These are phyloP conservation scores for Corythornis madagascariensis DNA, from an alignment of 2,113 vertebrate species.

Conservation along the genomic window DNA sequence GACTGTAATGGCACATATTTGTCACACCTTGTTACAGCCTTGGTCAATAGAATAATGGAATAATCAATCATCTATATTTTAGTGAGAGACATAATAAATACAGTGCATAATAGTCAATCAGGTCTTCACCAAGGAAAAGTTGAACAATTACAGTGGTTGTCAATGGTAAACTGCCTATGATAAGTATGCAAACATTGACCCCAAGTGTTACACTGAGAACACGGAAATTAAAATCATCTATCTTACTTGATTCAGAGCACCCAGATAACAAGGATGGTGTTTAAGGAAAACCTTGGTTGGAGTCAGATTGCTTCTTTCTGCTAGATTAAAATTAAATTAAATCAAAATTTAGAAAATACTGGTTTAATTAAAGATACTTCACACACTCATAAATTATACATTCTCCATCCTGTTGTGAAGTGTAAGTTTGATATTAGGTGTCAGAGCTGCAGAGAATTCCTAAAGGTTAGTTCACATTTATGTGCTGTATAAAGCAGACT, in stretches of 20 bases:
- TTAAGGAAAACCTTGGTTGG: slow-evolving; percentile 45
- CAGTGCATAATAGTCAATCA: slow-evolving; percentile 70
- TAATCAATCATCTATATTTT: slow-evolving; percentile 77
- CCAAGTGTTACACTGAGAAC: slow-evolving; percentile 67
- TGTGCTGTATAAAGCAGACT: not conserved
- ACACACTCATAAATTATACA: slow-evolving; percentile 47
- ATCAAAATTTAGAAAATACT: slow-evolving; percentile 64
- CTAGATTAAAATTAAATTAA: slow-evolving; percentile 67
- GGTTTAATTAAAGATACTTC: slow-evolving; percentile 62
- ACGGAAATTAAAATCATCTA: slow-evolving; percentile 74
- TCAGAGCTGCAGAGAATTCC: slow-evolving; percentile 50
- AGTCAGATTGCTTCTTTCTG: slow-evolving; percentile 54
- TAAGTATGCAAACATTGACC: slow-evolving; percentile 76
- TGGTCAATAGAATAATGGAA: slow-evolving; percentile 75
- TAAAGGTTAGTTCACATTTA: slow-evolving; percentile 47
- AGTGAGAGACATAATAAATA: slow-evolving; percentile 71
- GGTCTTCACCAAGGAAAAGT: slow-evolving; percentile 65
- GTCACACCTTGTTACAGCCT: slow-evolving; percentile 71
- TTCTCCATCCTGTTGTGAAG: not conserved
- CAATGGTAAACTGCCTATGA: slow-evolving; percentile 68
- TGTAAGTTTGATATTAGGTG: slow-evolving; percentile 16
- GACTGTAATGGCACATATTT: slow-evolving; percentile 72
- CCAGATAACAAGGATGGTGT: slow-evolving; percentile 51
- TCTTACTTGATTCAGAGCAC: slow-evolving; percentile 62
- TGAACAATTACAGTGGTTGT: slow-evolving; percentile 64